Evolutionary conservation across 2,888 invertebrate genomes (phyloP).

Genomic region (Nowickia ferox): DNA sequence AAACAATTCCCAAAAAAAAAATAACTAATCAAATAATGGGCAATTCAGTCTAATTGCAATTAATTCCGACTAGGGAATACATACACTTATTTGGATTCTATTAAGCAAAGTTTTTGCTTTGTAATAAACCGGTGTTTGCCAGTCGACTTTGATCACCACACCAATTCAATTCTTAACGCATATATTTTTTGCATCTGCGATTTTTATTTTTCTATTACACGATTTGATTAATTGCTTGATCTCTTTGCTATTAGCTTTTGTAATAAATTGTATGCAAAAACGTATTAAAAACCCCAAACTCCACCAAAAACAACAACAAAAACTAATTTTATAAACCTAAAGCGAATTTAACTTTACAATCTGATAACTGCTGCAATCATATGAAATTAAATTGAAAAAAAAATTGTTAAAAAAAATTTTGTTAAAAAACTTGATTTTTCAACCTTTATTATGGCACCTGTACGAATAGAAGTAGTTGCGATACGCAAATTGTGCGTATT

Average conservation of each 20-base stretch:
- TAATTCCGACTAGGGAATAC: too few relatives aligned
- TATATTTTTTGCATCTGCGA: conserved; percentile 3
- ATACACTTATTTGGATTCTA: too few relatives aligned
- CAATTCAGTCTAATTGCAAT: too few relatives aligned
- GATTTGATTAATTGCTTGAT: conserved; percentile 71
- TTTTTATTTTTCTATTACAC: conserved; percentile 55
- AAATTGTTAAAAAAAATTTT: background rate
- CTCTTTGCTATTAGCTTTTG: conserved; percentile 71
- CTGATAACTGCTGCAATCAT: conserved; percentile 64
- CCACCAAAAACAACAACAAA: conserved; percentile 4
- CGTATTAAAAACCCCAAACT: conserved; percentile 30
- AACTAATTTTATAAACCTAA: conserved; percentile 23
- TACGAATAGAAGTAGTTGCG: conserved; percentile 65
- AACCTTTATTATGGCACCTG: conserved; percentile 63
- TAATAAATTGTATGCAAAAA: conserved; percentile 68
- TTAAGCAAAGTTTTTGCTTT: too few relatives aligned
- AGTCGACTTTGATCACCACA: conserved; percentile 9
- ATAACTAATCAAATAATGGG: too few relatives aligned
- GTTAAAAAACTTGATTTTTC: conserved; percentile 27
- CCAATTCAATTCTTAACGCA: background rate
- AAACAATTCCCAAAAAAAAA: too few relatives aligned
- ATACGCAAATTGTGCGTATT: conserved; percentile 75
- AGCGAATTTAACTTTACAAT: conserved; percentile 63
- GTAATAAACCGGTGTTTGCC: background rate
- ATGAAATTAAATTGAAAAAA: conserved; percentile 40